Base-by-base conservation (phyloP, 1,140 invertebrate species). In the Hypothenemus hampei region DNA sequence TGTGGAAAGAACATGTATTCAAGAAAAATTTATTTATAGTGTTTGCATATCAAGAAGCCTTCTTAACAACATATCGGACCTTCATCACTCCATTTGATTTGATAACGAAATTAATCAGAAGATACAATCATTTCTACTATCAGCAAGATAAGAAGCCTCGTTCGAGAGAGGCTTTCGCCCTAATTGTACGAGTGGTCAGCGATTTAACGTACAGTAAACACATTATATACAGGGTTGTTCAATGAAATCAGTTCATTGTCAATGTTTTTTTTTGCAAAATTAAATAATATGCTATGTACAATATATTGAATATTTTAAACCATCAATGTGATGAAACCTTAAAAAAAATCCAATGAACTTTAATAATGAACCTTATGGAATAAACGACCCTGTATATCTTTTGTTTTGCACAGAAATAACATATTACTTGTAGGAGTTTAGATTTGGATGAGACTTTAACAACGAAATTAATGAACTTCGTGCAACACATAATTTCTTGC, bases 181-280 rank as follows among this genome's bases (percentile, higher is more conserved):
- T 98, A 43, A 80, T 97, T 43, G 91, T 96, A 24, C 74, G 93
- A 61, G 90, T 96, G 33, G 90, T 97, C 39, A 91, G 89, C 69
- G 93, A 96, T 73, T 78, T 97, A 53, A 94, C 93, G 91, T 94
- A 73, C n/a, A n/a, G n/a, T n/a, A n/a, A n/a, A n/a, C n/a, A n/a
- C n/a, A n/a, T n/a, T n/a, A n/a, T n/a, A n/a, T n/a, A n/a, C n/a
- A n/a, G n/a, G n/a, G n/a, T n/a, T n/a, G n/a, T n/a, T n/a, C n/a
- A n/a, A n/a, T n/a, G n/a, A n/a, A n/a, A n/a, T n/a, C n/a, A n/a
- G n/a, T n/a, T n/a, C n/a, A n/a, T n/a, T n/a, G n/a, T n/a, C n/a
- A n/a, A n/a, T 31, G 44, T 46, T 31, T 46, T 31, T 26, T n/a
- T 16, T 0, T 37, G 7, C 10, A 15, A n/a, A 18, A 46, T n/a